A percentile compares a stretch with the other conserved stretches of the same genome.
Conservation (phyloP, 2,888 invertebrate species). For the Drosophila cognata region DNA sequence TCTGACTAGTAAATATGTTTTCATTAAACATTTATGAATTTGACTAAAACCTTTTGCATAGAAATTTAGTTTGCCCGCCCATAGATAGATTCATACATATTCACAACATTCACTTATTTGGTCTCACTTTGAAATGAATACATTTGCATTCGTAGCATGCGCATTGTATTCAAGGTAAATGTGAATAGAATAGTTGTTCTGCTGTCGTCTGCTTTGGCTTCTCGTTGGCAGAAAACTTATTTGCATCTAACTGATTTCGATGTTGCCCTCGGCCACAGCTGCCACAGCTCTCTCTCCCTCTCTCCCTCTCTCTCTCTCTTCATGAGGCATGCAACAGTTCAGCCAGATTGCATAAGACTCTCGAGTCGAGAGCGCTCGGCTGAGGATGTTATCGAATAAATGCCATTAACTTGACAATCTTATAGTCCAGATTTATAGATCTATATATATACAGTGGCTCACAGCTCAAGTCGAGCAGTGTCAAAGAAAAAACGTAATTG, state of each 20-base stretch:
- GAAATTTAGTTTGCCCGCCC: background rate
- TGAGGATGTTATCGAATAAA: background rate
- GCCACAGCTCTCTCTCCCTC: background rate
- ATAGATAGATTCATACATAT: constrained; percentile 1
- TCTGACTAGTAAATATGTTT: background rate
- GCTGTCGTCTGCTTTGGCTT: background rate
- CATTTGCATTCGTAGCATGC: constrained; percentile 19
- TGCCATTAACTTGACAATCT: background rate
- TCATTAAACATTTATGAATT: background rate
- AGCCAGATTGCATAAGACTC: background rate
- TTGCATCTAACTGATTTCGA: constrained; percentile 1
- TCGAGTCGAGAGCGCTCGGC: background rate
- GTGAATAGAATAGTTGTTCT: background rate
- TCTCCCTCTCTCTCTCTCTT: background rate
- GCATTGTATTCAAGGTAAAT: constrained; percentile 4
- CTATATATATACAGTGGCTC: no score
- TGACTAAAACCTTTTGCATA: background rate
- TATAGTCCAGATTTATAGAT: background rate
- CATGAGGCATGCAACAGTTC: background rate
- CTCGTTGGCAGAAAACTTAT: background rate
- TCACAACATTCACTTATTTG: background rate
- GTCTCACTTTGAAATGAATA: constrained; percentile 12
- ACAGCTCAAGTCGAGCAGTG: no score
- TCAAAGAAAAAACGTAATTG: no score
- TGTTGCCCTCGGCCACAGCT: background rate